Percentiles rank a stretch among this genome's conserved stretches.
Conservation (phyloP, 2,797 vertebrate species). For the Uromys caudimaculatus region DNA sequence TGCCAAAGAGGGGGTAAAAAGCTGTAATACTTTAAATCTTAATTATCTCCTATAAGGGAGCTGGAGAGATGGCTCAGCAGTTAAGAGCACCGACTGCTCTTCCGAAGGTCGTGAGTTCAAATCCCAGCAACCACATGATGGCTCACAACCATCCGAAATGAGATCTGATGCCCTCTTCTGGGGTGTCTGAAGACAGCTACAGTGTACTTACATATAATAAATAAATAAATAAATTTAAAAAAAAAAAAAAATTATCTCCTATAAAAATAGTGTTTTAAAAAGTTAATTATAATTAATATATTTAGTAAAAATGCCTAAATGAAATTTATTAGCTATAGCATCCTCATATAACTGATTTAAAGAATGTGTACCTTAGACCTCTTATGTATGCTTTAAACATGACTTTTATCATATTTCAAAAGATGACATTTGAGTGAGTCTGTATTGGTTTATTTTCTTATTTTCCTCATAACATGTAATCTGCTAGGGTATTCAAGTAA, state of each 20-base stretch:
- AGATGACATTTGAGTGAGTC: not conserved
- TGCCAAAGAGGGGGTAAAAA: not conserved
- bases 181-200: too few species aligned
- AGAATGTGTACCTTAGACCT: not conserved
- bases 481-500: constrained; percentile 97
- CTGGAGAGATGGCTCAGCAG: too few species aligned
- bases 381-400: not conserved
- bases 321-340: constrained; percentile 26
- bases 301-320: constrained; percentile 46
- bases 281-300: too few species aligned
- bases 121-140: too few species aligned
- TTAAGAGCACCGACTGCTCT: too few species aligned
- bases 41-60: not conserved
- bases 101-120: too few species aligned
- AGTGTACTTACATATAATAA: too few species aligned
- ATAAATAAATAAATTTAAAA: too few species aligned
- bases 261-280: not conserved
- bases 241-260: not conserved
- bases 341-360: not conserved
- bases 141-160: too few species aligned
- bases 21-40: not conserved
- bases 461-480: constrained; percentile 25
- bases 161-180: too few species aligned
- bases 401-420: not conserved
- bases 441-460: not conserved